These are phyloP conservation scores for Chrysina gloriosa DNA, from an alignment of 2,888 invertebrate genomes.

Conservation along the genomic window DNA sequence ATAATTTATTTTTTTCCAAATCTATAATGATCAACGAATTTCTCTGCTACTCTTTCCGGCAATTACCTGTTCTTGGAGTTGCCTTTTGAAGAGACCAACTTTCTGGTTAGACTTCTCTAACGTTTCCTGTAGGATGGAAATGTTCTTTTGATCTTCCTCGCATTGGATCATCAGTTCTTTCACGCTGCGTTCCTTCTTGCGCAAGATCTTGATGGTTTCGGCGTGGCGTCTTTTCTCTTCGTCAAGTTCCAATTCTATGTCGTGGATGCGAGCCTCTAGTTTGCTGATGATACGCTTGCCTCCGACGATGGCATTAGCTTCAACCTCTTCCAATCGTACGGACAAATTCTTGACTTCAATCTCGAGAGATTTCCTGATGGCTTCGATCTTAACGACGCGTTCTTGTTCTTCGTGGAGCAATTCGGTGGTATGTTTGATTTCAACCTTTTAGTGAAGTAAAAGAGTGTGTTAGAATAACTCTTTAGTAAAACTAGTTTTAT, in stretches of 20 bases:
- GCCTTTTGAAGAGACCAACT: conserved; percentile 94
- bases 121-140: conserved; percentile 89
- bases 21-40: too few species aligned
- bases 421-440: conserved; percentile 94
- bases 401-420: conserved; percentile 96
- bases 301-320: conserved; percentile 96
- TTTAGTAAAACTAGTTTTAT: too few species aligned
- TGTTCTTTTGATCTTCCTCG: conserved; percentile 97
- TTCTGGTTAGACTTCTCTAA: conserved; percentile 90
- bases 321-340: conserved; percentile 94
- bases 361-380: conserved; percentile 97
- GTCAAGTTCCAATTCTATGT: conserved; percentile 93
- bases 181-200: conserved; percentile 97
- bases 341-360: conserved; percentile 97
- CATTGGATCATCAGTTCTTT: conserved; percentile 96
- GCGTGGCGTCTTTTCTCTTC: conserved; percentile 98
- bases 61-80: conserved; percentile 92
- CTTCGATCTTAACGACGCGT: conserved; percentile 96
- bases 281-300: conserved; percentile 98
- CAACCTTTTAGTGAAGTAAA: conserved; percentile 68
- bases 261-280: conserved; percentile 94
- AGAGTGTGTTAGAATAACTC: too few species aligned
- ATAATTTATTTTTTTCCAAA: too few species aligned
- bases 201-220: conserved; percentile 96
- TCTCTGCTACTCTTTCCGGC: too few species aligned